Conservation (phyloP, 1,140 invertebrate genomes). For the Agrypnia vestita region DNA sequence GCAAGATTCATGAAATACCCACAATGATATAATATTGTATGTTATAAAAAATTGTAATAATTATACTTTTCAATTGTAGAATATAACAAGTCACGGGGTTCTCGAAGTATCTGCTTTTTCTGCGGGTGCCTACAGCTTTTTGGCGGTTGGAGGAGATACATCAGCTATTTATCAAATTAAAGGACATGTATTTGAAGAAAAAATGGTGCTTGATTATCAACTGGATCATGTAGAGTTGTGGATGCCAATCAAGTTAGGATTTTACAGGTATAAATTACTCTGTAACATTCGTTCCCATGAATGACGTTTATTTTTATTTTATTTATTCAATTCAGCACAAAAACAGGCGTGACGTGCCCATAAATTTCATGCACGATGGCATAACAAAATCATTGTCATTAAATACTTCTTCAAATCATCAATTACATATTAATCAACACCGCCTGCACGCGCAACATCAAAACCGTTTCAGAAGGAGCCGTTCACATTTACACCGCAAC, state of each 20-base stretch:
- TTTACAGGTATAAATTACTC: slow-evolving; percentile 45
- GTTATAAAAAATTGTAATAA: not conserved
- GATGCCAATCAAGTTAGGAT: slow-evolving; percentile 55
- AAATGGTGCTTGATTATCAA: slow-evolving; percentile 46
- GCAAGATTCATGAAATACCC: slow-evolving; percentile 32
- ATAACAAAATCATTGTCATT: too few relatives aligned
- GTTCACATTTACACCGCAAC: too few relatives aligned
- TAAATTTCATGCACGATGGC: too few relatives aligned
- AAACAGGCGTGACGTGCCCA: too few relatives aligned
- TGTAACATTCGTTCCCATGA: too few relatives aligned
- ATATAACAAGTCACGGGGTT: slow-evolving; percentile 52
- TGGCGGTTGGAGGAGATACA: slow-evolving; percentile 52
- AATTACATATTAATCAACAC: too few relatives aligned
- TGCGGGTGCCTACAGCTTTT: slow-evolving; percentile 49
- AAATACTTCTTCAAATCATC: too few relatives aligned
- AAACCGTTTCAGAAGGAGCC: too few relatives aligned
- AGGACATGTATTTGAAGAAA: slow-evolving; percentile 45
- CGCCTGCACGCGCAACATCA: too few relatives aligned
- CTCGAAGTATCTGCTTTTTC: slow-evolving; percentile 49
- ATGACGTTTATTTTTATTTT: too few relatives aligned
- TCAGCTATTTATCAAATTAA: slow-evolving; percentile 54
- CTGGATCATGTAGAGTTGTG: slow-evolving; percentile 56
- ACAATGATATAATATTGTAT: too few relatives aligned
- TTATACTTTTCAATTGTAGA: slow-evolving; percentile 42
- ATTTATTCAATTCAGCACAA: too few relatives aligned